These are phyloP conservation scores for Drosophila macrothrix DNA, from an alignment of 2,888 invertebrate genomes.

Conservation along the genomic window DNA sequence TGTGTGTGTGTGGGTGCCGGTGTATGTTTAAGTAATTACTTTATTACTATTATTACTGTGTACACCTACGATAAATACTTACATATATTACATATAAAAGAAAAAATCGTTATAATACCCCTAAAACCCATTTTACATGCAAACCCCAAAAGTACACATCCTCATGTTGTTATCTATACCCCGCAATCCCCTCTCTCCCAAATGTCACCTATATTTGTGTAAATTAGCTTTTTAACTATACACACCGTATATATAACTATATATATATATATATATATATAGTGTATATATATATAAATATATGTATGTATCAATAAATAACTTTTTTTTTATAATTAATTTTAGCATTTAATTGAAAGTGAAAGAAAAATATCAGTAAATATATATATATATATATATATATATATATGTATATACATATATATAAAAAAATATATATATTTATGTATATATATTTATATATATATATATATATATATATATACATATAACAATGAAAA, in stretches of 20 bases:
- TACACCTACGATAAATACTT: constrained; percentile 8
- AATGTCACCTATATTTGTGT: constrained; percentile 54
- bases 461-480: constrained; percentile 37
- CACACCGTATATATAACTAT: constrained; percentile 8
- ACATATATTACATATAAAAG: constrained; percentile 4
- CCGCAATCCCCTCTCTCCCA: neutral
- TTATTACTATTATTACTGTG: constrained; percentile 13
- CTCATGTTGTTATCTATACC: constrained; percentile 33
- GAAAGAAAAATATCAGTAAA: constrained; percentile 55
- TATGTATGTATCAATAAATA: constrained; percentile 14
- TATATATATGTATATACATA: constrained; percentile 43
- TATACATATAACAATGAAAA: constrained; percentile 22
- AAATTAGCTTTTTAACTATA: constrained; percentile 53
- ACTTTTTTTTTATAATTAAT: constrained; percentile 59
- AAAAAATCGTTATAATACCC: constrained; percentile 6
- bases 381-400: constrained; percentile 14
- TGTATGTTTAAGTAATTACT: constrained; percentile 21
- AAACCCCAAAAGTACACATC: constrained; percentile 11
- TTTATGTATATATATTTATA: constrained; percentile 41
- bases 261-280: constrained; percentile 10
- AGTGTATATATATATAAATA: constrained; percentile 3
- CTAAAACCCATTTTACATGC: constrained; percentile 2
- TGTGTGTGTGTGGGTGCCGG: neutral
- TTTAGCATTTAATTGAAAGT: constrained; percentile 69
- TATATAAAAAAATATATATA: constrained; percentile 41